A percentile compares a stretch with the other conserved stretches of the same genome.
Evolutionary conservation across 2,888 invertebrate species (phyloP).

Genomic region (Troides oblongomaculatus): DNA sequence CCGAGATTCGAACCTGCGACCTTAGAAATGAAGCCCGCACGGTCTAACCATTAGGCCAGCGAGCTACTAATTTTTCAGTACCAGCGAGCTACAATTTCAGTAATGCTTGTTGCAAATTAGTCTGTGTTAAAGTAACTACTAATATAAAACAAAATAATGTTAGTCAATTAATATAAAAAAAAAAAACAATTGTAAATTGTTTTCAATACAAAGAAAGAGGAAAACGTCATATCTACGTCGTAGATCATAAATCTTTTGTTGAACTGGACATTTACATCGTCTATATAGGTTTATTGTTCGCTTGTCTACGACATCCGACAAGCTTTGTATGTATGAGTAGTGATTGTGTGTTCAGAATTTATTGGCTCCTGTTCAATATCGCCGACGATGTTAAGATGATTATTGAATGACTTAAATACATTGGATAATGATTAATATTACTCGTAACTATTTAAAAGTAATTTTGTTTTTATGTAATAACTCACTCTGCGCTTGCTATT

Average conservation of each 20-base stretch:
- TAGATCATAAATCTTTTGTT: conserved; percentile 2
- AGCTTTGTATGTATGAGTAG: conserved; percentile 11
- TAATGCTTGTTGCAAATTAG: no score
- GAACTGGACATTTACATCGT: conserved; percentile 13
- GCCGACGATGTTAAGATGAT: background rate
- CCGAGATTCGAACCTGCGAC: no score
- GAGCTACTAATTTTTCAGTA: no score
- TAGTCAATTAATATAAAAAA: no score
- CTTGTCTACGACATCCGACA: conserved; percentile 20
- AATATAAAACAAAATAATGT: no score
- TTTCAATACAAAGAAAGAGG: no score
- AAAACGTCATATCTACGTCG: background rate
- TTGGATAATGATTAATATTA: background rate
- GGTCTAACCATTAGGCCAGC: no score
- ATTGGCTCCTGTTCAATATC: conserved; percentile 5
- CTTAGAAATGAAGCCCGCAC: no score
- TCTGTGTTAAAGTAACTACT: no score
- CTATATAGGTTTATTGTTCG: conserved; percentile 14
- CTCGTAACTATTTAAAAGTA: background rate
- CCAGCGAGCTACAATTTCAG: no score
- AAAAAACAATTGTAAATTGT: no score
- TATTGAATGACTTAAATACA: background rate
- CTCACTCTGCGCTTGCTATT: no score
- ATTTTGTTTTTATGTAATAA: background rate
- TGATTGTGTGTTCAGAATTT: conserved; percentile 13